Evolutionary conservation across 2,888 invertebrate species (phyloP).

Genomic region (Biston betularia): DNA sequence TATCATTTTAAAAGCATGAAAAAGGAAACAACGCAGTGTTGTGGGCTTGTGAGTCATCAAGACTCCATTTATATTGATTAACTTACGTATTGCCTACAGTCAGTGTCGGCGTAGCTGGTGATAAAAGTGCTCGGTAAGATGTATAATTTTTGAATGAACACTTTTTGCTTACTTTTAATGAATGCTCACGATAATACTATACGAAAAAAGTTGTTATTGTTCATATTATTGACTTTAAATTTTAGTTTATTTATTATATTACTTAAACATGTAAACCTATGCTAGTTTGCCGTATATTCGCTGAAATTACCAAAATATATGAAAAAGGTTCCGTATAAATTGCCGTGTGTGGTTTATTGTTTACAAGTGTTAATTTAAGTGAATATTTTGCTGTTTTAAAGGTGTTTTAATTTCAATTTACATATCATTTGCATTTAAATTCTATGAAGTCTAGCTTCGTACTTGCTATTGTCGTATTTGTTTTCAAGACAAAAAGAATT

Average conservation of each 20-base stretch:
- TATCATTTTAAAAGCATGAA: conserved; percentile 5
- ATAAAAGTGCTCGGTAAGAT: conserved; percentile 4
- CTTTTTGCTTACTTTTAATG: too few species aligned
- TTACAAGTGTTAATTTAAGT: neutral
- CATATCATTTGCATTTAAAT: conserved; percentile 18
- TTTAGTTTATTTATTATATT: too few species aligned
- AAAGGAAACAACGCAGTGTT: neutral
- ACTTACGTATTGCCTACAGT: conserved; percentile 1
- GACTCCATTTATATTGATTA: conserved; percentile 1
- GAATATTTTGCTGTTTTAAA: neutral
- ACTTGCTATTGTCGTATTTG: neutral
- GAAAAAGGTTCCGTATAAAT: too few species aligned
- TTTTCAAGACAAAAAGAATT: conserved; percentile 10
- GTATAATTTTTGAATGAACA: neutral
- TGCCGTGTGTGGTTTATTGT: too few species aligned
- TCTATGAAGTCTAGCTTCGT: neutral
- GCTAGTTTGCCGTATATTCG: too few species aligned
- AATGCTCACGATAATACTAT: too few species aligned
- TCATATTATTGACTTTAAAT: too few species aligned
- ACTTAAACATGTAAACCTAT: too few species aligned
- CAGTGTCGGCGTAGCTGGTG: conserved; percentile 8
- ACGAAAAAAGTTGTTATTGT: too few species aligned
- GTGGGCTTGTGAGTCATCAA: conserved; percentile 1
- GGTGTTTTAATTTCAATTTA: conserved; percentile 3
- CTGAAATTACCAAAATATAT: too few species aligned